phyloP scores from a whole-genome alignment of 2,888 invertebrate species.

The Smittia aterrima region DNA sequence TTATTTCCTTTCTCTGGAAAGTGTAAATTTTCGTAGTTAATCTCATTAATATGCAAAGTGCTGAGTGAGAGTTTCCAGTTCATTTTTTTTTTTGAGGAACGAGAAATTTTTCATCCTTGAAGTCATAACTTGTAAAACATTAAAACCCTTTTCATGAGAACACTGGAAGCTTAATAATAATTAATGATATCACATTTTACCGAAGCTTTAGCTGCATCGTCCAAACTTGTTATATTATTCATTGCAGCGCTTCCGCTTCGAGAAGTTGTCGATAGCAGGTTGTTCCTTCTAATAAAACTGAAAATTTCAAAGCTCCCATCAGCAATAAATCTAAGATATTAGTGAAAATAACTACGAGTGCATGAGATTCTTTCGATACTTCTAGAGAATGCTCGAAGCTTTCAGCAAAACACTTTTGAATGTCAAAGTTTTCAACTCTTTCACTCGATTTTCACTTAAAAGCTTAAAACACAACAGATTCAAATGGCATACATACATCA shows the following conservation, averaged over 20 bases:
- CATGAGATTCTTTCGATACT: too few relatives aligned
- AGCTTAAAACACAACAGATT: background rate
- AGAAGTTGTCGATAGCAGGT: background rate
- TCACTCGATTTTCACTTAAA: background rate
- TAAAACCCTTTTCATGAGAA: conserved; percentile 1
- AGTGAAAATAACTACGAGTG: background rate
- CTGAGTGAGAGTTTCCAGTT: background rate
- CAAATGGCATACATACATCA: conserved; percentile 32
- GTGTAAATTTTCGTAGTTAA: conserved; percentile 11
- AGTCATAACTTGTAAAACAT: conserved; percentile 17
- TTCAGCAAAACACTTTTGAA: too few relatives aligned
- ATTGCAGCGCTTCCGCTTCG: background rate
- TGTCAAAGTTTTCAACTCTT: background rate
- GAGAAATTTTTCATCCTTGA: background rate
- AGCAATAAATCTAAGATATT: background rate
- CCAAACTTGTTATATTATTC: background rate
- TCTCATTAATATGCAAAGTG: conserved; percentile 2
- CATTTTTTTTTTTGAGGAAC: background rate
- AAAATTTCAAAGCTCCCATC: background rate
- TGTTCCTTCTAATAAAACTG: background rate
- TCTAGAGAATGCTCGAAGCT: too few relatives aligned
- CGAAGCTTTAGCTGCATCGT: background rate
- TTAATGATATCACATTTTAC: conserved; percentile 3
- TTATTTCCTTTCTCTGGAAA: background rate
- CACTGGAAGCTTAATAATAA: conserved; percentile 8